Evolutionary conservation across 2,888 invertebrate genomes (phyloP), one percentile per base, ranked within the genome.

Genomic region (Drosophila longiperda): DNA sequence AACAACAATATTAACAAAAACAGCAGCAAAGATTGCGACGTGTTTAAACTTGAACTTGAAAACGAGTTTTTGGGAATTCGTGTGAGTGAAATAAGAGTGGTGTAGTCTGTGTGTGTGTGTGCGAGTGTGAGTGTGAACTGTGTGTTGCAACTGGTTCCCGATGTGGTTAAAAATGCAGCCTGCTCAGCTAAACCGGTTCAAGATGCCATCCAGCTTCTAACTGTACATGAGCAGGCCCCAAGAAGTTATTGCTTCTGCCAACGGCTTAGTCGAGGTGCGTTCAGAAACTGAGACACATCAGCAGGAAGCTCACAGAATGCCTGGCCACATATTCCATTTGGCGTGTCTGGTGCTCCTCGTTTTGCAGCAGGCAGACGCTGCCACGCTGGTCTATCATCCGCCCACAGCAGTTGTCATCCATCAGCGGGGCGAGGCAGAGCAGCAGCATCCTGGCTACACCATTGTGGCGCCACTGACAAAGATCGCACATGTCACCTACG

Each of bases 21-120:
- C 32, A 54, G 29, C 36, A 53, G 20, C 20, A 54, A 23, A 54
- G 23, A 40, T 53, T 36, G 45, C 55, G 17, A 54, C 64, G 42
- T 32, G 40, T 48, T 80, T 89, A 81, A 91, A 89, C 91, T 91
- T 91, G 91, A 91, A 91, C 91, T 91, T 91, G 91, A 90, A 91
- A 91, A 90, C 82, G 42, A 81, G 90, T 88, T 90, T 80, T 80
- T 69, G 59, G 64, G 57, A 53, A 57, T 60, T 78, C 34, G 9
- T 68, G 29, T 45, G 69, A 67, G 69, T 68, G 72, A 55, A 79
- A 67, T 66, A 70, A 70, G 61, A 77, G 70, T 83, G 58, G 45
- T 45, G 1, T 7, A 45, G 45, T 42, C 11, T 7, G 20, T 45
- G 20, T 42, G 20, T 20, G 17, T 40, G 11, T 42, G 17, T 38